Evolutionary conservation across 1,140 invertebrate genomes (phyloP), one percentile per base, ranked within the genome.

Genomic region (Plectrocnemia conspersa): DNA sequence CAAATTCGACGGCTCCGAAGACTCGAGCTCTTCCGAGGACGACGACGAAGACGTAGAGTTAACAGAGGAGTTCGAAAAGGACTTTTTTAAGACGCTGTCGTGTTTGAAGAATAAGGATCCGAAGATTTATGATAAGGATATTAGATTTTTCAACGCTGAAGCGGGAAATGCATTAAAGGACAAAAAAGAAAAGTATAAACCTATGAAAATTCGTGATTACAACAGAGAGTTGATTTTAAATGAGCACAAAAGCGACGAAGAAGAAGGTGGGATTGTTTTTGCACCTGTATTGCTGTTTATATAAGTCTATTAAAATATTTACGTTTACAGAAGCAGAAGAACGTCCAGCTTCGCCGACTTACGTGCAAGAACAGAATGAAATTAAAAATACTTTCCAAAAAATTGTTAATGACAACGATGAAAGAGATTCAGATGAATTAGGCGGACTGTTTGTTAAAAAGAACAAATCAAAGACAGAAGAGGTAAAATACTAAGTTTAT

Each of bases 91-190:
- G 73, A 88, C 91, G 0, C 70, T 95, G 1, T 79, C 91, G 1
- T 84, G 80, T 52, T 68, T 97, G 4, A 97, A 95, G 68, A 88
- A 82, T 23, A 90, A 89, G 69, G 88, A 96, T 77, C 89, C 92
- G 0, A 80, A 78, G 62, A 93, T 95, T 59, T 96, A 96, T 74
- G 80, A 95, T 63, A 77, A 83, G 45, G 77, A 82, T 54, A 74
- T 79, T 9, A 81, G 77, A 38, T 95, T 91, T 67, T 96, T 93
- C 71, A 67, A 79, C 21, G 59, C 64, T 38, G 52, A 54, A 41
- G 60, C 63, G 7, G 61, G 63, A 49, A 63, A 56, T 7, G 65
- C 19, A 21, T 10, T 13, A 32, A 10, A 15, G 32, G 9, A 13
- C 18, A 69, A 72, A 48, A 72, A 66, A 24, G 68, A 71, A 36